Evolutionary conservation across 2,113 vertebrate genomes (phyloP).

Genomic region (Muntiacus reevesi): DNA sequence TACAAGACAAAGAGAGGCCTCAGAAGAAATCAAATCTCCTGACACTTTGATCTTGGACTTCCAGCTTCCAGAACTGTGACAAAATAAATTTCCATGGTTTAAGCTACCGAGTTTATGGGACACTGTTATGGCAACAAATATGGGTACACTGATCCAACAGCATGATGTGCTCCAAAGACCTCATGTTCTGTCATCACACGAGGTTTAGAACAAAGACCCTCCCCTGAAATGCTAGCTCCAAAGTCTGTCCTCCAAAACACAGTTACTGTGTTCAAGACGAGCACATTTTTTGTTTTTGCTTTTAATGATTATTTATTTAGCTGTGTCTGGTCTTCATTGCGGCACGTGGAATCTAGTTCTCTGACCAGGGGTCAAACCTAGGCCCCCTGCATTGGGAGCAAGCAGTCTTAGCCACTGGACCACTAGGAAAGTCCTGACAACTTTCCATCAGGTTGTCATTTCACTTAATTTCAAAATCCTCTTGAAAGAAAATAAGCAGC

Average conservation of each 20-base stretch:
- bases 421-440: not conserved
- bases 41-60: not conserved
- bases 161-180: not conserved
- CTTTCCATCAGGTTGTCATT: not conserved
- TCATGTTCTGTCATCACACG: not conserved
- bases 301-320: not conserved
- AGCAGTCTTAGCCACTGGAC: not conserved
- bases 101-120: not conserved
- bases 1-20: not conserved
- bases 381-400: not conserved
- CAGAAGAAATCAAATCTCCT: not conserved
- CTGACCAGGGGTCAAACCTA: not conserved
- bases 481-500: not conserved
- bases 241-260: not conserved
- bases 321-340: not conserved
- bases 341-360: not conserved
- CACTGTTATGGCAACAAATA: not conserved
- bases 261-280: not conserved
- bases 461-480: not conserved
- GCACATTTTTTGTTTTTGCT: not conserved
- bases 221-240: not conserved
- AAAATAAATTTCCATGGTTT: not conserved
- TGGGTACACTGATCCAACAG: not conserved
- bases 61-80: not conserved
- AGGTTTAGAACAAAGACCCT: not conserved